Base-by-base conservation (phyloP, 2,113 vertebrate genomes). In the Thamnophis sirtalis region DNA sequence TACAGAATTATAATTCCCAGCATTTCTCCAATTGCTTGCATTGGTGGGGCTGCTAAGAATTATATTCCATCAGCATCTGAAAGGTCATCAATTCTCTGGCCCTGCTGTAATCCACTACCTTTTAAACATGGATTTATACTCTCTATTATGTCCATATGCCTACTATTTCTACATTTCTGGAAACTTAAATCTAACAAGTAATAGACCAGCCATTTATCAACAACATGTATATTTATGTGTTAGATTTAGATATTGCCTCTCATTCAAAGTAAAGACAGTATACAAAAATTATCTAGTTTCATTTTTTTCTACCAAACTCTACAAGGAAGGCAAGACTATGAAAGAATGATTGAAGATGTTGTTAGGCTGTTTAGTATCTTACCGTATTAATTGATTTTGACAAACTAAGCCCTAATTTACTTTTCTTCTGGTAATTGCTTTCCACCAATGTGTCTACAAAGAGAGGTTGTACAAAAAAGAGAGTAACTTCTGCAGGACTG, bases 311-410 rank as follows among this genome's bases (percentile, higher is more conserved):
- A 33, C 63, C n/a, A 73, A 33, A 73, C n/a, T 5, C 11, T 73
- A n/a, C 33, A 17, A 17, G 63, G 28, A 33, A 73, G n/a, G 63
- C n/a, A 6, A n/a, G 63, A 13, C 63, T 73, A 73, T 33, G 63
- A 33, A 13, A n/a, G 63, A n/a, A 73, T 73, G 28, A 33, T 28
- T 68, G 28, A 68, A 68, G 28, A 68, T 33, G 13, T 51, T 87
- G 54, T 21, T 92, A 56, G 88, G 38, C 53, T 85, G 26, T 50
- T 93, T 94, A 73, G 63, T 68, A 68, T 33, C 28, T 68, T 68
- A 38, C 49, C 86, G 26, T 48, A 9, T 90, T 93, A 94, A 85
- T 93, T 95, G 54, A 86, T 93, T 93, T 87, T 50, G 33, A 93
- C 54, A 0, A 2, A 63, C 21, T 92, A n/a, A 0, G 0, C 33